A percentile compares a stretch with the other conserved stretches of the same genome.
Conservation (phyloP, 2,797 vertebrate genomes). For the Acrossocheilus wenchowensis region DNA sequence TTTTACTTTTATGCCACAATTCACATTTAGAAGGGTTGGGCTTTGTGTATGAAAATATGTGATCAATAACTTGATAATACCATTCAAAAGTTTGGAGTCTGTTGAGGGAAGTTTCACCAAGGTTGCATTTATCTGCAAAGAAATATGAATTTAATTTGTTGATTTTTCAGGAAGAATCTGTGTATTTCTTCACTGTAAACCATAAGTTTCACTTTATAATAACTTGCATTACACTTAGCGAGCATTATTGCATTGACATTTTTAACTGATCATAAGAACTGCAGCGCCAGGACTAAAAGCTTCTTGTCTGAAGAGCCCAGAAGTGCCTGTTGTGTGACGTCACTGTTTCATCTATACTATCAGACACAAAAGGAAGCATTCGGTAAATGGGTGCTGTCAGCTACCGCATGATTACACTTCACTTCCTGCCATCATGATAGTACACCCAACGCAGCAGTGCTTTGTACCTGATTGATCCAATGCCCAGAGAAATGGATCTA, state of each 20-base stretch:
- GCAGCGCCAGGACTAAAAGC: background rate
- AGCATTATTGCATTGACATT: background rate
- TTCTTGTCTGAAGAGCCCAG: background rate
- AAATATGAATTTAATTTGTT: background rate
- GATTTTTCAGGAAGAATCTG: background rate
- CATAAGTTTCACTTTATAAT: too few relatives aligned
- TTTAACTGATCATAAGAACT: background rate
- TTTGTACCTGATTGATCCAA: slow-evolving; percentile 63
- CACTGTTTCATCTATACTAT: slow-evolving; percentile 9
- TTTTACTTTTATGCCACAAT: background rate
- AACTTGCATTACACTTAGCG: background rate
- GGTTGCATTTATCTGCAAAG: background rate
- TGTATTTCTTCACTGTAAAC: background rate
- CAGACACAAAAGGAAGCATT: slow-evolving; percentile 45
- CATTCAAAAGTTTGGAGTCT: background rate
- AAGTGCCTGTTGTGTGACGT: background rate
- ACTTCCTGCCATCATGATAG: slow-evolving; percentile 58
- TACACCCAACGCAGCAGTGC: slow-evolving; percentile 60
- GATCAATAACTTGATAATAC: background rate
- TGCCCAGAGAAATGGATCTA: slow-evolving; percentile 59
- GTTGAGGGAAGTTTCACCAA: background rate
- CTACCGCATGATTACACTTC: slow-evolving; percentile 58
- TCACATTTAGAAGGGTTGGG: background rate
- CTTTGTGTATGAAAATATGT: background rate
- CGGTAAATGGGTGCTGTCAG: slow-evolving; percentile 36